These are phyloP conservation scores for Turritopsis dohrnii DNA, from an alignment of 30 jellyfish, hydroid and myxozoan species.

Conservation along the genomic window DNA sequence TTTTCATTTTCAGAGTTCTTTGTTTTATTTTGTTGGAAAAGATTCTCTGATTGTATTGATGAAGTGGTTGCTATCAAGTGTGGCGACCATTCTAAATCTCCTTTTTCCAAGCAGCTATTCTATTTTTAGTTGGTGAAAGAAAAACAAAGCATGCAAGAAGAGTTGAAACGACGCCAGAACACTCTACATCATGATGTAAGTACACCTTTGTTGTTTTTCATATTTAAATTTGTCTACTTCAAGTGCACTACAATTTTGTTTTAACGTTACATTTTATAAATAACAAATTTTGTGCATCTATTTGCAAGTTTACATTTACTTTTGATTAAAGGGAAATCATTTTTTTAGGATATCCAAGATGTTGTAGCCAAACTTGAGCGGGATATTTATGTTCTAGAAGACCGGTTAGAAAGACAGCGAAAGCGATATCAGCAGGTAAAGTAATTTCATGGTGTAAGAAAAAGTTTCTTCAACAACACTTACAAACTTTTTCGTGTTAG, in stretches of 20 bases:
- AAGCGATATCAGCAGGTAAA: slow-evolving; percentile 25
- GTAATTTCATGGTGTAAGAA: background rate
- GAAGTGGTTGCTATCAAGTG: too few relatives aligned
- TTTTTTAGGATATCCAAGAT: slow-evolving; percentile 23
- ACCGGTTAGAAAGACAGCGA: slow-evolving; percentile 29
- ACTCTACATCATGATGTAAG: slow-evolving; percentile 20
- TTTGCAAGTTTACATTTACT: too few relatives aligned
- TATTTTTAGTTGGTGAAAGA: slow-evolving; percentile 2
- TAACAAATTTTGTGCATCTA: too few relatives aligned
- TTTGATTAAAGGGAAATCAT: too few relatives aligned
- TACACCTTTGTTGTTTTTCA: background rate
- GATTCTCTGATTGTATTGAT: too few relatives aligned
- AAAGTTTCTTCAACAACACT: too few relatives aligned
- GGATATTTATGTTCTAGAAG: slow-evolving; percentile 32
- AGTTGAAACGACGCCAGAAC: background rate
- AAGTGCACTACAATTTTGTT: too few relatives aligned
- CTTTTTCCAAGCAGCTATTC: background rate
- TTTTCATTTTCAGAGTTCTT: too few relatives aligned
- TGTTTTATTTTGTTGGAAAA: too few relatives aligned
- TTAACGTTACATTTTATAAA: too few relatives aligned
- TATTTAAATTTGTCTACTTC: background rate
- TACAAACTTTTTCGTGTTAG: too few relatives aligned
- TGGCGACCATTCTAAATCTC: background rate
- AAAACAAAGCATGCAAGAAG: slow-evolving; percentile 16
- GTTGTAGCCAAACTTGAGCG: slow-evolving; percentile 31